These are phyloP conservation scores for Elysia crispata DNA, from an alignment of 2,888 invertebrate species.

Conservation along the genomic window DNA sequence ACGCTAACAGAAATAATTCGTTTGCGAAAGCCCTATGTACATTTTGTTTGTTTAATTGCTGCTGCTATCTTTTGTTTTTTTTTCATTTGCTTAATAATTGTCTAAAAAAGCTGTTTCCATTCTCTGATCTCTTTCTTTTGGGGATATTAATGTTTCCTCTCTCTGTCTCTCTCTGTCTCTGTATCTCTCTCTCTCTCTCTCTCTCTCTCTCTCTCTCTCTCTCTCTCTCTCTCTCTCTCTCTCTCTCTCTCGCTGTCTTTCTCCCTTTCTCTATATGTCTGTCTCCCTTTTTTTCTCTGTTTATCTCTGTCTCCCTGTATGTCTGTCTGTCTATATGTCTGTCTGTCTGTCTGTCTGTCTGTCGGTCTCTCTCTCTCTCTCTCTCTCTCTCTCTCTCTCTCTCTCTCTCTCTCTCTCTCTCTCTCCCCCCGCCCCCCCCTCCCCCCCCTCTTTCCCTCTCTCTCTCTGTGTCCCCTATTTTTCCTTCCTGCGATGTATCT, in stretches of 20 bases:
- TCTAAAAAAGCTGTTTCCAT: too few species aligned
- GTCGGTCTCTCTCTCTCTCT: background rate
- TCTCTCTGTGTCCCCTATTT: too few species aligned
- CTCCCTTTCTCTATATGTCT: conserved; percentile 19
- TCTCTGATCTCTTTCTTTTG: too few species aligned
- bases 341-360: background rate
- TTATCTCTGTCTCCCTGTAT: background rate
- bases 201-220: background rate
- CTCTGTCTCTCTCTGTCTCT: background rate
- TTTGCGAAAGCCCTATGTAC: too few species aligned
- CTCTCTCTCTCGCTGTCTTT: background rate
- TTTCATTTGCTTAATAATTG: too few species aligned
- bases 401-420: background rate
- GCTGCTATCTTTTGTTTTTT: too few species aligned
- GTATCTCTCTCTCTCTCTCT: background rate
- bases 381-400: background rate
- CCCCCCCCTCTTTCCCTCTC: background rate
- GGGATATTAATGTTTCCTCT: background rate
- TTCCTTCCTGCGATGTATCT: too few species aligned
- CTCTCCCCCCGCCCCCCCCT: background rate
- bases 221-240: background rate
- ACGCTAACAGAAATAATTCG: too few species aligned
- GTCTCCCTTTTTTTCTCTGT: background rate
- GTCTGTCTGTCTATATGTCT: background rate
- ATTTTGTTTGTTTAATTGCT: too few species aligned